Base-by-base conservation (phyloP, 2,113 vertebrate genomes). In the Glaucidium brasilianum region DNA sequence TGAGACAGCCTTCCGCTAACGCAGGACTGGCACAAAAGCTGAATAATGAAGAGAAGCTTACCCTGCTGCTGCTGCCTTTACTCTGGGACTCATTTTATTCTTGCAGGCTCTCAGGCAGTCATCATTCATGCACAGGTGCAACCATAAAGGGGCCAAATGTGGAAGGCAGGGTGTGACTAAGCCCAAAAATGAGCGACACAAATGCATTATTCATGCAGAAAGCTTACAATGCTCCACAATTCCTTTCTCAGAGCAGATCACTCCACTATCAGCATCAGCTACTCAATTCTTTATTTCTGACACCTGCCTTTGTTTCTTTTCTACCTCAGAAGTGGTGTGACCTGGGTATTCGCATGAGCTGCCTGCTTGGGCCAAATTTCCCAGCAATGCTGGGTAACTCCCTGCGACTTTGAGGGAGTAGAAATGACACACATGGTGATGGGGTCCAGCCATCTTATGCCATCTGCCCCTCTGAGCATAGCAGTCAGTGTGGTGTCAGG, bases 111-210 rank as follows among this genome's bases (percentile, higher is more conserved):
- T 96, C 94, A 94, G 84, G 69, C 93, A 88, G 55, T 47, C 87
- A 79, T 91, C 77, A 95, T 97, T 96, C 94, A 96, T 47, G 53
- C 95, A 91, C 96, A 97, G 96, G 95, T 95, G 97, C 94, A 96
- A 88, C 89, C 75, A 94, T 85, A 96, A 96, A 95, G 67, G 92
- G 87, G 87, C 87, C 92, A 96, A 97, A 94, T 94, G 91, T 83
- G 84, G 94, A 96, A 97, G 80, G 92, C 91, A 97, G 95, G 95
- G 89, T 96, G 95, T 95, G 95, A 97, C 92, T 96, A 95, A 96
- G 97, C 85, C 84, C 93, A 96, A 92, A 97, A 94, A 85, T 63
- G 84, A 96, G 96, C 50, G 55, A 91, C 78, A 71, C 91, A 14
- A 95, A 95, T 96, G 78, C 74, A 97, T 96, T 96, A 96, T 97